Conservation (phyloP, 2,113 vertebrate species). For the Micromys minutus region DNA sequence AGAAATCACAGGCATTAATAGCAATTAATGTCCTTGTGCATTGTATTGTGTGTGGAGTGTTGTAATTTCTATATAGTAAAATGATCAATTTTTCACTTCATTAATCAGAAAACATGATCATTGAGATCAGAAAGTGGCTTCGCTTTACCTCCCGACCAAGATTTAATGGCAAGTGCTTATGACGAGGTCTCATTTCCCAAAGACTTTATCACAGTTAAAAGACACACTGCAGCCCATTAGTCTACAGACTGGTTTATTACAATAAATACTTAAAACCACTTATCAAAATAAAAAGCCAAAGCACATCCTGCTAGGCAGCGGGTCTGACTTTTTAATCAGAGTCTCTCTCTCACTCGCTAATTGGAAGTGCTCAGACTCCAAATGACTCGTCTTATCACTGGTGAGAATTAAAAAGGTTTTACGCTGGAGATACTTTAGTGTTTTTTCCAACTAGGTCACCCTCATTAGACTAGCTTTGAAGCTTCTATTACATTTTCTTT, state of each 20-base stretch:
- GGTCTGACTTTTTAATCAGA: slow-evolving; percentile 65
- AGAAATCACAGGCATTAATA: slow-evolving; percentile 61
- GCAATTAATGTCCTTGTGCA: slow-evolving; percentile 47
- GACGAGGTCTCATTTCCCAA: slow-evolving; percentile 44
- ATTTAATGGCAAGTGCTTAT: slow-evolving; percentile 53
- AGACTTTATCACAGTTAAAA: slow-evolving; percentile 65
- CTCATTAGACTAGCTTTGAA: slow-evolving; percentile 71
- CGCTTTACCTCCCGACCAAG: slow-evolving; percentile 59
- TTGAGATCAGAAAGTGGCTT: slow-evolving; percentile 30
- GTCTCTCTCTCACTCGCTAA: slow-evolving; percentile 68
- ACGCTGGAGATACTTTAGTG: slow-evolving; percentile 61
- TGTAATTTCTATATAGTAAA: slow-evolving; percentile 49
- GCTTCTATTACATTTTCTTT: slow-evolving; percentile 52
- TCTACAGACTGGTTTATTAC: slow-evolving; percentile 61
- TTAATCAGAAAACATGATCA: slow-evolving; percentile 73
- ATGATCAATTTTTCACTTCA: slow-evolving; percentile 76
- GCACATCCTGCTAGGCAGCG: slow-evolving; percentile 24
- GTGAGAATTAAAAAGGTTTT: slow-evolving; percentile 70
- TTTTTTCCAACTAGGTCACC: slow-evolving; percentile 70
- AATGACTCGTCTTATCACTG: slow-evolving; percentile 3
- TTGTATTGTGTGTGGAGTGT: neutral
- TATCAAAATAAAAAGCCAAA: slow-evolving; percentile 72
- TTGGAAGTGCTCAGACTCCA: slow-evolving; percentile 68
- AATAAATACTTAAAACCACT: slow-evolving; percentile 75
- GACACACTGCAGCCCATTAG: slow-evolving; percentile 60